Evolutionary conservation across 1,140 invertebrate species (phyloP), one percentile per base, ranked within the genome.

Genomic region (Drosophila repleta): DNA sequence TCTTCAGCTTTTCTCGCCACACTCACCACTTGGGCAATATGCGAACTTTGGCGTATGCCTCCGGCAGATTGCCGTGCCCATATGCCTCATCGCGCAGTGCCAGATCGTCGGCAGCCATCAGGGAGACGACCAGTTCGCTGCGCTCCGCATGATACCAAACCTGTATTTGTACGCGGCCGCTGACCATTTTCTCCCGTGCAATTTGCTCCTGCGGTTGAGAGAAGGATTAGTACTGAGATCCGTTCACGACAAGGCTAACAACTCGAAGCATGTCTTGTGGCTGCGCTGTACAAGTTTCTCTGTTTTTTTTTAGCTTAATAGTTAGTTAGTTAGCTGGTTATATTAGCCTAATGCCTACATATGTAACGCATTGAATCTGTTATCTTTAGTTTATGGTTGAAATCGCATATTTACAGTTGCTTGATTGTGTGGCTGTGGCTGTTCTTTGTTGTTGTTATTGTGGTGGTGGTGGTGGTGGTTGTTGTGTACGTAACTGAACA

Each of bases 61-160:
- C 96, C 0, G 96, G 96, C 41, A 95, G 91, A 57, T 93, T 93
- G 6, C 96, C 96, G 87, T 94, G 96, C 37, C 95, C 95, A 39
- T 94, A 92, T 21, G 94, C 94, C 71, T 97, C 96, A 79, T 97
- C 96, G 37, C 96, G 93, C 0, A 94, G 85, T 37, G 96, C 95
- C 67, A 97, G 93, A 91, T 97, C 96, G 79, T 97, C 96, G 6
- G 95, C 96, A 4, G 96, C 96, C 85, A 97, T 94, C 24, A 97
- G 94, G 4, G 96, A 96, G 7, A 97, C 95, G 1, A 97, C 95
- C 66, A 97, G 92, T 80, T 97, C 96, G 70, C 94, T 95, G 35
- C 96, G 93, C 76, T 97, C 96, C 18, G 95, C 94, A 80, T 97
- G 95, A 92, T 97, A 97, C 95, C 95, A 97, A 17, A 97, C 95